phyloP scores from a whole-genome alignment of 2,888 invertebrate genomes.

The Hemaris fuciformis region DNA sequence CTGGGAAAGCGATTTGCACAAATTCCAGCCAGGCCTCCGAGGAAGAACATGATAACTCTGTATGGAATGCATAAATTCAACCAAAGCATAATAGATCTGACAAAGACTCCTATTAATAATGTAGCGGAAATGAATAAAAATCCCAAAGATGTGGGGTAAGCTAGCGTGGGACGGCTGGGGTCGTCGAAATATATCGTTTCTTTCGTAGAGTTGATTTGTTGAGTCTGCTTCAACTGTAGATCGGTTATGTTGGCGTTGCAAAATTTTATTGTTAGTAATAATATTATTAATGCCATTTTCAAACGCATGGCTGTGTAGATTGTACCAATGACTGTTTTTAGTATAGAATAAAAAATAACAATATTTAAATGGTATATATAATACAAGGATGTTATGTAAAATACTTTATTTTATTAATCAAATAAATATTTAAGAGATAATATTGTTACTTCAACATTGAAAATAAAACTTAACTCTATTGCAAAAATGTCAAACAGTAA shows the following conservation, averaged over 20 bases:
- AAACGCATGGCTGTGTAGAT: constrained; percentile 36
- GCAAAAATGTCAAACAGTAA: too few species aligned
- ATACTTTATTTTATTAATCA: too few species aligned
- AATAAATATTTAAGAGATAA: too few species aligned
- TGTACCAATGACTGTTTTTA: not conserved
- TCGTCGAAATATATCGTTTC: constrained; percentile 32
- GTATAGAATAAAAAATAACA: too few species aligned
- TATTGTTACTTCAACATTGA: too few species aligned
- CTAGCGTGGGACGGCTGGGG: constrained; percentile 42
- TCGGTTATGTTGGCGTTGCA: constrained; percentile 13
- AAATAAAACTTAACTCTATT: too few species aligned
- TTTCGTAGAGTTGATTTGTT: constrained; percentile 7
- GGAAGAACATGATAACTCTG: constrained; percentile 63
- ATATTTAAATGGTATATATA: too few species aligned
- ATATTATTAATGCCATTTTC: constrained; percentile 25
- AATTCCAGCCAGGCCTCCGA: constrained; percentile 63
- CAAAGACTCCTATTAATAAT: constrained; percentile 56
- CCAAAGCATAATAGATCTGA: constrained; percentile 60
- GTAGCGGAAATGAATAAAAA: constrained; percentile 60
- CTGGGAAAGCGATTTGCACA: constrained; percentile 53
- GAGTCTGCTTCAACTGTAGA: constrained; percentile 4
- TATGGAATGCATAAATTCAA: constrained; percentile 58
- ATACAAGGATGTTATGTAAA: too few species aligned
- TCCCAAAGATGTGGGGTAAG: constrained; percentile 54
- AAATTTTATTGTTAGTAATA: constrained; percentile 21